Percentiles rank a stretch among this genome's conserved stretches.
phyloP scores from a whole-genome alignment of 2,888 invertebrate genomes.

The Quadroppia sp. region DNA sequence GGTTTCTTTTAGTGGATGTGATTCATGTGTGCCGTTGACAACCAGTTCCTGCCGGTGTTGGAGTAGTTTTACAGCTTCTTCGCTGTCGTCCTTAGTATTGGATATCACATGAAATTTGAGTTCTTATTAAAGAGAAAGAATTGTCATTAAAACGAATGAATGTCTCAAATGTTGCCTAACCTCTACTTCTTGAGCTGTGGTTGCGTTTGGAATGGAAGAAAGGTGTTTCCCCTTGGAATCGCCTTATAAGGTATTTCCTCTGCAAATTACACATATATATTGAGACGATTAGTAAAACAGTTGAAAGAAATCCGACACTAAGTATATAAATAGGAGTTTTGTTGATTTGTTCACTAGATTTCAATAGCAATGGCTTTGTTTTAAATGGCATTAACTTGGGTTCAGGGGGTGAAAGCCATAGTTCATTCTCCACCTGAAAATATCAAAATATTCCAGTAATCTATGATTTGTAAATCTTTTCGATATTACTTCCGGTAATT shows the following conservation, averaged over 20 bases:
- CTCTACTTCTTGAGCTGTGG: neutral
- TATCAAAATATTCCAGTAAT: neutral
- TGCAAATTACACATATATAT: conserved; percentile 74
- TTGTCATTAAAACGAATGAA: neutral
- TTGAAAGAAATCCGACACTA: conserved; percentile 69
- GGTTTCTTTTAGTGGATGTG: neutral
- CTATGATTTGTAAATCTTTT: neutral
- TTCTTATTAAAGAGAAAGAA: neutral
- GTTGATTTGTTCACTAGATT: neutral
- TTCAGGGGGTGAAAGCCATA: conserved; percentile 43
- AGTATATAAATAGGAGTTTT: conserved; percentile 49
- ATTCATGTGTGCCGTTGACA: neutral
- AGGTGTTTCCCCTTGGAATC: conserved; percentile 58
- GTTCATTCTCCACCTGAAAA: neutral
- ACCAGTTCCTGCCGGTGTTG: neutral
- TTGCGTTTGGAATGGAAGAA: conserved; percentile 43
- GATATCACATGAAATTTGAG: conserved; percentile 1
- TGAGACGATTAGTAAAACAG: conserved; percentile 63
- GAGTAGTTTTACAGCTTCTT: conserved; percentile 10
- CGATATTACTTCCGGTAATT: conserved; percentile 1
- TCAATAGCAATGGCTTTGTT: neutral
- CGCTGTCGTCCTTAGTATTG: neutral
- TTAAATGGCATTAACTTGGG: conserved; percentile 19
- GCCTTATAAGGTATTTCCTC: conserved; percentile 66
- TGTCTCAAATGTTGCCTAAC: neutral